phyloP scores from a whole-genome alignment of 2,888 invertebrate species.

The Acanthosepion lycidas region DNA sequence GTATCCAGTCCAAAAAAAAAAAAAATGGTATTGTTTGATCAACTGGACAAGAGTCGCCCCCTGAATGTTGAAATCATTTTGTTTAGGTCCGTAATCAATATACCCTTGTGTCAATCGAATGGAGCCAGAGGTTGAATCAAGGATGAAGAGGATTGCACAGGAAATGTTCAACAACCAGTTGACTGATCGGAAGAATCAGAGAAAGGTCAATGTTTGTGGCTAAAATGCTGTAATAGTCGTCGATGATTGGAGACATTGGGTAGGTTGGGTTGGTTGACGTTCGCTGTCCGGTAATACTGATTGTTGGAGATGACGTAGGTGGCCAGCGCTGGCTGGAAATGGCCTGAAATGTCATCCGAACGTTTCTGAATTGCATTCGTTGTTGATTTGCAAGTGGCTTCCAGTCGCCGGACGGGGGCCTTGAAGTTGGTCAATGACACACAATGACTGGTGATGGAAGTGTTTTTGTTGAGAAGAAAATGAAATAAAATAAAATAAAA shows the following conservation, averaged over 20 bases:
- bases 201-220: background rate
- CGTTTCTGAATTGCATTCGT: constrained; percentile 3
- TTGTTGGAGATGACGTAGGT: background rate
- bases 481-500: background rate
- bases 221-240: background rate
- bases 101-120: background rate
- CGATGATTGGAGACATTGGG: background rate
- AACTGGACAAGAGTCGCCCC: background rate
- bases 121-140: background rate
- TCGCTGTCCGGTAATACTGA: background rate
- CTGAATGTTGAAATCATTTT: background rate
- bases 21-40: background rate
- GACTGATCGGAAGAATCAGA: background rate
- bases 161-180: background rate
- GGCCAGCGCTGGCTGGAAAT: constrained; percentile 14
- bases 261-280: background rate
- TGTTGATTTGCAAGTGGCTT: background rate
- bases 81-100: background rate
- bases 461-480: background rate
- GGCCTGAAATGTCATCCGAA: background rate
- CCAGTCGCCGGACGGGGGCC: background rate
- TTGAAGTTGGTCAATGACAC: background rate
- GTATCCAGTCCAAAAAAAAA: background rate
- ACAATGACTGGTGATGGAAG: background rate
- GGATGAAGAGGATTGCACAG: background rate